Percentiles rank a stretch among this genome's conserved stretches.
These are phyloP conservation scores for Numenius arquata DNA, from an alignment of 2,113 vertebrate species.

Conservation along the genomic window DNA sequence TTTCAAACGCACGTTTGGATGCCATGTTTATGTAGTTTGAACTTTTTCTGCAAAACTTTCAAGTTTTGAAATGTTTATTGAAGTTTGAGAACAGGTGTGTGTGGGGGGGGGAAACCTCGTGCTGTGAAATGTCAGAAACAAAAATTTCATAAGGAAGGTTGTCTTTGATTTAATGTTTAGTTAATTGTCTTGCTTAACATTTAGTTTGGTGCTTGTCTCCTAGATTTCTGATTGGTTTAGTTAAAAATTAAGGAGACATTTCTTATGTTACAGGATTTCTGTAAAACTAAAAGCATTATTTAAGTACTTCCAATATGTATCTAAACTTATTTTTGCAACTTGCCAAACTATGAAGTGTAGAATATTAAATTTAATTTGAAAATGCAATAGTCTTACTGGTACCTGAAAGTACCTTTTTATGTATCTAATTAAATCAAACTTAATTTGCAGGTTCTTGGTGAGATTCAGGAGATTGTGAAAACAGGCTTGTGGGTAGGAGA, in stretches of 20 bases:
- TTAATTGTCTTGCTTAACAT: background rate
- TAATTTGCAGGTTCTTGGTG: slow-evolving; percentile 88
- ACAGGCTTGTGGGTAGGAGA: slow-evolving; percentile 98
- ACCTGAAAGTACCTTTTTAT: background rate
- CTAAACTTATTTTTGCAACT: background rate
- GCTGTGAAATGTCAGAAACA: background rate
- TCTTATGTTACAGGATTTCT: background rate
- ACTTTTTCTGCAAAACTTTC: background rate
- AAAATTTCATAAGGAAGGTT: background rate
- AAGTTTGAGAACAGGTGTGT: background rate
- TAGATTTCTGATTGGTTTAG: background rate
- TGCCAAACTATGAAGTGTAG: background rate
- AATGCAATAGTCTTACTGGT: background rate
- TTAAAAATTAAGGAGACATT: background rate
- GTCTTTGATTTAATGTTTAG: background rate
- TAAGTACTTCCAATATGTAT: background rate
- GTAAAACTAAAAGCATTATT: background rate
- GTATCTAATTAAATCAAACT: background rate
- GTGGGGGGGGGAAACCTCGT: too few species aligned
- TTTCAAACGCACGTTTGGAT: background rate
- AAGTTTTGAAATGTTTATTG: background rate
- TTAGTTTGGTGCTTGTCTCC: background rate
- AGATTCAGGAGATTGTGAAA: slow-evolving; percentile 98
- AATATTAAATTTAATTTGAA: background rate
- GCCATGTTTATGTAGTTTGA: background rate